These are phyloP conservation scores for Samia ricini DNA, from an alignment of 1,140 invertebrate genomes.

Conservation along the genomic window DNA sequence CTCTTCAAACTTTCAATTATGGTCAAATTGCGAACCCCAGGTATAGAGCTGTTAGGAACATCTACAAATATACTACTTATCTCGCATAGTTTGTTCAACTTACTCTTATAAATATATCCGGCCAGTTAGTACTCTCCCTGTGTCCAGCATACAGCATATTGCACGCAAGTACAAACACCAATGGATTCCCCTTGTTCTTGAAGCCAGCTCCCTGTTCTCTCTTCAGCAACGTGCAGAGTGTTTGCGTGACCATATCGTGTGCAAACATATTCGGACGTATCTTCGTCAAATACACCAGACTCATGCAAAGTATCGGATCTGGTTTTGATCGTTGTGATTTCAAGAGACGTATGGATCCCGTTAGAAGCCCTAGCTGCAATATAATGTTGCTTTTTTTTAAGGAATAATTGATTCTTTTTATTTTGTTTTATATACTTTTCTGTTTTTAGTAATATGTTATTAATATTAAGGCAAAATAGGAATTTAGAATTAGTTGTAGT, in stretches of 20 bases:
- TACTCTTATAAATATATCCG: conserved; percentile 87
- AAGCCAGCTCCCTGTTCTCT: conserved; percentile 86
- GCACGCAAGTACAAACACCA: conserved; percentile 90
- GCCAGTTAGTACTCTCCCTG: conserved; percentile 87
- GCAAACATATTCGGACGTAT: conserved; percentile 87
- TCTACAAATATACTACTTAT: background rate
- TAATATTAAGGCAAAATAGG: too few species aligned
- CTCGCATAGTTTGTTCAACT: conserved; percentile 11
- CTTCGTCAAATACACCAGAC: conserved; percentile 90
- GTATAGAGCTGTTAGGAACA: too few species aligned
- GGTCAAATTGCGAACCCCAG: too few species aligned
- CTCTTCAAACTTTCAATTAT: too few species aligned
- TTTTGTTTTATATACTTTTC: too few species aligned
- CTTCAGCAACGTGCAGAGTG: conserved; percentile 89
- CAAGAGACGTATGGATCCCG: conserved; percentile 82
- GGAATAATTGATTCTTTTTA: too few species aligned
- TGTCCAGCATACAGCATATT: conserved; percentile 92
- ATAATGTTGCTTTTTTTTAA: conserved; percentile 12
- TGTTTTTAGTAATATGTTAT: too few species aligned
- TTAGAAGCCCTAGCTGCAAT: conserved; percentile 66
- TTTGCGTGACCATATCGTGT: conserved; percentile 88
- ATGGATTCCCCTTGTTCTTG: conserved; percentile 87
- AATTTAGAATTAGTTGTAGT: too few species aligned
- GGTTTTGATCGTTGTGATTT: conserved; percentile 86
- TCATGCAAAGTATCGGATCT: conserved; percentile 87